Percentiles rank a stretch among this genome's conserved stretches.
phyloP scores from a whole-genome alignment of 1,140 invertebrate species.

The Panulirus ornatus region DNA sequence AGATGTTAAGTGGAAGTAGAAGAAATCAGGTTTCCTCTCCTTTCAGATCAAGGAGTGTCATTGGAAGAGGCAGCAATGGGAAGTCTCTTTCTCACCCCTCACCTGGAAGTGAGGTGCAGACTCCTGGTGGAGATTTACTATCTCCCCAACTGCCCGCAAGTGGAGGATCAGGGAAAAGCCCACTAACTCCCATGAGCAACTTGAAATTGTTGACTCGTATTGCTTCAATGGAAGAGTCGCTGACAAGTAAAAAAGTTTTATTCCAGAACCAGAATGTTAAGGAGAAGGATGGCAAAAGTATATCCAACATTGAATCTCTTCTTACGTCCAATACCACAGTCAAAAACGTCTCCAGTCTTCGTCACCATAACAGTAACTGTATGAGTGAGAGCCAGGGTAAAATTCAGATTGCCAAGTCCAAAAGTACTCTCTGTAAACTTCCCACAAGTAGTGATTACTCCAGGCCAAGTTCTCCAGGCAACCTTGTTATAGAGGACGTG shows the following conservation, averaged over 20 bases:
- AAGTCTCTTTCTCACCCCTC: slow-evolving; percentile 29
- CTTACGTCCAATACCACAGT: not conserved
- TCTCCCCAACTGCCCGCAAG: not conserved
- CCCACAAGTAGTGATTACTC: slow-evolving; percentile 37
- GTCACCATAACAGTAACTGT: slow-evolving; percentile 47
- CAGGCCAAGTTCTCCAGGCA: slow-evolving; percentile 12
- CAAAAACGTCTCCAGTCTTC: not conserved
- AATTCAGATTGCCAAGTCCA: not conserved
- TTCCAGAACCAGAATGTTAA: slow-evolving; percentile 19
- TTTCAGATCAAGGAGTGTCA: slow-evolving; percentile 1
- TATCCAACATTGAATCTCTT: not conserved
- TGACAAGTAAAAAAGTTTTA: slow-evolving; percentile 63
- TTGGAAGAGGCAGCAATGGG: slow-evolving; percentile 5
- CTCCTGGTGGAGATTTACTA: not conserved
- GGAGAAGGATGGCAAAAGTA: not conserved
- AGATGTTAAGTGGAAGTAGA: too few species aligned
- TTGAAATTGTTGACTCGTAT: slow-evolving; percentile 66
- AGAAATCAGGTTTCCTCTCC: not conserved
- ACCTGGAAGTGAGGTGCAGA: slow-evolving; percentile 11
- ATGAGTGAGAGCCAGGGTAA: not conserved
- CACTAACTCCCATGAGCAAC: slow-evolving; percentile 62
- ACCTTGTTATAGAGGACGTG: slow-evolving; percentile 17
- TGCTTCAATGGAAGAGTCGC: slow-evolving; percentile 66
- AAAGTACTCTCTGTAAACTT: slow-evolving; percentile 24
- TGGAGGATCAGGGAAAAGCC: slow-evolving; percentile 29